Evolutionary conservation across 2,888 invertebrate species (phyloP).

Genomic region (Argynnis bischoffii): DNA sequence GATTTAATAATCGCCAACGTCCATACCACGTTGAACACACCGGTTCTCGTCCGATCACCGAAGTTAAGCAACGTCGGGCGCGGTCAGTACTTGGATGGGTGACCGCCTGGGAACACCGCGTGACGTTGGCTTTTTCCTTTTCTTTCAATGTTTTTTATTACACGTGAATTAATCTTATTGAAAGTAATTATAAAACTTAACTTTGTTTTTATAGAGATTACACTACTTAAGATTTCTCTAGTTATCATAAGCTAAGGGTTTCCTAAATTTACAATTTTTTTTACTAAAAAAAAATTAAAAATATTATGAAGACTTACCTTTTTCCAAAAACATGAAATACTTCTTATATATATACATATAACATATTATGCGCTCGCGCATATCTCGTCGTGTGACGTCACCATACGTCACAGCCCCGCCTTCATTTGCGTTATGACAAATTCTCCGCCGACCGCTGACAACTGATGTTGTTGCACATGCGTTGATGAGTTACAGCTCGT

Average conservation of each 20-base stretch:
- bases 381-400: not conserved
- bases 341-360: not conserved
- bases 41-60: conserved; percentile 61
- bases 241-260: no score
- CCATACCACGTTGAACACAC: conserved; percentile 57
- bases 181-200: no score
- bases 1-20: conserved; percentile 43
- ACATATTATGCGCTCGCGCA: not conserved
- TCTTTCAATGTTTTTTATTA: no score
- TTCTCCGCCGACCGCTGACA: no score
- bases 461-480: no score
- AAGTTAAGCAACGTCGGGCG: conserved; percentile 59
- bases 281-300: no score
- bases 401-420: conserved; percentile 8
- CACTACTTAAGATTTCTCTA: no score
- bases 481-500: no score
- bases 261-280: no score
- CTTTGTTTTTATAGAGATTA: no score
- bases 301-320: no score
- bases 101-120: conserved; percentile 63
- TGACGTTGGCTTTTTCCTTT: conserved; percentile 52
- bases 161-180: no score
- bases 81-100: conserved; percentile 63
- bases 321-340: not conserved
- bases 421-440: conserved; percentile 2